phyloP scores from a whole-genome alignment of 2,113 vertebrate species.

The Cottus gobio region DNA sequence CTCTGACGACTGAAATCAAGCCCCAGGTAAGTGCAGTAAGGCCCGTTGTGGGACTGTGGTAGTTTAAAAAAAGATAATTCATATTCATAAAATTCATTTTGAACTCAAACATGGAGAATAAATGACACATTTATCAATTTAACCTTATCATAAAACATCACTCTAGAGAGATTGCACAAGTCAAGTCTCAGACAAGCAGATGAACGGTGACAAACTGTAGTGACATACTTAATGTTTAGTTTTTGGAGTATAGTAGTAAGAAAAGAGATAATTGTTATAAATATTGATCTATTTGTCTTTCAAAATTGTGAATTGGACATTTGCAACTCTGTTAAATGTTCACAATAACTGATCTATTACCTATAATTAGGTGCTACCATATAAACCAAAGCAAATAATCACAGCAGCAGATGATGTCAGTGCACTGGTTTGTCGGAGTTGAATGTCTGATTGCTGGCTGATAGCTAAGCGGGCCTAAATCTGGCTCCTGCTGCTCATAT shows the following conservation, averaged over 20 bases:
- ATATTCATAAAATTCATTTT: background rate
- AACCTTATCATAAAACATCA: background rate
- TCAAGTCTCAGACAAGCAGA: background rate
- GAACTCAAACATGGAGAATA: background rate
- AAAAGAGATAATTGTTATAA: background rate
- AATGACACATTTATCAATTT: background rate
- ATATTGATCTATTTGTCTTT: background rate
- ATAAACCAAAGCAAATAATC: background rate
- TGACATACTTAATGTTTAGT: background rate
- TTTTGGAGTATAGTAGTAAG: background rate
- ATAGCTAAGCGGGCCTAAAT: constrained; percentile 36
- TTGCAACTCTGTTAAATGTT: background rate
- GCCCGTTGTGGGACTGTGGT: background rate
- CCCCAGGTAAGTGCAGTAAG: background rate
- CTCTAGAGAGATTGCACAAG: background rate
- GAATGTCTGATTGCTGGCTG: constrained; percentile 29
- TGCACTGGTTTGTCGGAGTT: constrained; percentile 2
- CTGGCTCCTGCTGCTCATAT: constrained; percentile 41
- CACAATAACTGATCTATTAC: background rate
- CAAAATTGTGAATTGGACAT: background rate
- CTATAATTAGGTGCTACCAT: background rate
- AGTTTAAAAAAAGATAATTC: background rate
- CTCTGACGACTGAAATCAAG: background rate
- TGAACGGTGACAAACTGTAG: background rate
- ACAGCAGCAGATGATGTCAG: constrained; percentile 13